phyloP scores from a whole-genome alignment of 2,113 vertebrate species.

The Oryzias woworae region DNA sequence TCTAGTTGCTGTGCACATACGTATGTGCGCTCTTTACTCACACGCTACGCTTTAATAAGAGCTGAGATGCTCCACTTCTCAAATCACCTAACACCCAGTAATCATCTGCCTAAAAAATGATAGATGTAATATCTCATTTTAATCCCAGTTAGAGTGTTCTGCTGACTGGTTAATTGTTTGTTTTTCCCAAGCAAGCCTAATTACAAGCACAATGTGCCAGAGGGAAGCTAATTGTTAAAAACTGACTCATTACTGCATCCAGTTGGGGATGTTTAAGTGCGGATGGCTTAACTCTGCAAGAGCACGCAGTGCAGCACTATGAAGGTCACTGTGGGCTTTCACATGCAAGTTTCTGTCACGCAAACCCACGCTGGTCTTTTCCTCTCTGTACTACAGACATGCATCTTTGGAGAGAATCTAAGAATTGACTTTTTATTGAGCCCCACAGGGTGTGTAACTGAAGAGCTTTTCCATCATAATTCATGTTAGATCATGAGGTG shows the following conservation, averaged over 20 bases:
- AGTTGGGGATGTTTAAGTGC: conserved; percentile 59
- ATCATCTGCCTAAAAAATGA: conserved; percentile 69
- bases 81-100: conserved; percentile 62
- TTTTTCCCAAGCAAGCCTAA: conserved; percentile 72
- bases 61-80: conserved; percentile 45
- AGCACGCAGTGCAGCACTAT: conserved; percentile 25
- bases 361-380: conserved; percentile 8
- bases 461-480: too few species aligned
- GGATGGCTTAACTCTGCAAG: conserved; percentile 33
- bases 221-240: conserved; percentile 68
- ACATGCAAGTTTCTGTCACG: conserved; percentile 8
- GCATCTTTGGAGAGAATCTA: conserved; percentile 20
- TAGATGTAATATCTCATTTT: conserved; percentile 72
- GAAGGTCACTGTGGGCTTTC: conserved; percentile 61
- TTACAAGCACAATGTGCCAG: conserved; percentile 71
- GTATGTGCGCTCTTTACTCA: conserved; percentile 6
- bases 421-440: neutral
- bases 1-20: conserved; percentile 12
- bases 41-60: conserved; percentile 49
- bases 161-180: conserved; percentile 79
- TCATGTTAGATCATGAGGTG: too few species aligned
- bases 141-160: conserved; percentile 73
- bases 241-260: conserved; percentile 67
- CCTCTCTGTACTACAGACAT: neutral
- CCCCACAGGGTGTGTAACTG: conserved; percentile 5